Evolutionary conservation across 2,797 vertebrate species (phyloP).

Genomic region (Emys orbicularis): DNA sequence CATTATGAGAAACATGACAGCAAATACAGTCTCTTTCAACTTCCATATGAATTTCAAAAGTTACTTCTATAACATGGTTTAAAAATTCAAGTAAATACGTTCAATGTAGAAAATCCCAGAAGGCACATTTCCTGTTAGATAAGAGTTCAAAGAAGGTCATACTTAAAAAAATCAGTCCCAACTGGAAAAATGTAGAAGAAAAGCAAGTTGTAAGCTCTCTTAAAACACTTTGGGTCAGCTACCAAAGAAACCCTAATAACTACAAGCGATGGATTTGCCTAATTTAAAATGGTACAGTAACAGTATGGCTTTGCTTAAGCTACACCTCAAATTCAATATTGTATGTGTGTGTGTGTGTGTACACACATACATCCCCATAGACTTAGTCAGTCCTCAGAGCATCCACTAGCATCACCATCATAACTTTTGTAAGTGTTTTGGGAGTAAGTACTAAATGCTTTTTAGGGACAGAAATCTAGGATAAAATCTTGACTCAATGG

Average conservation of each 20-base stretch:
- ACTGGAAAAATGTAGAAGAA: not conserved
- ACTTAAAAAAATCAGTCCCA: not conserved
- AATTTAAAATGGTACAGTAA: not conserved
- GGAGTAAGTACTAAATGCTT: not conserved
- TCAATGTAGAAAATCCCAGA: not conserved
- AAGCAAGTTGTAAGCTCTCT: too few relatives aligned
- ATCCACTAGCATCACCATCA: too few relatives aligned
- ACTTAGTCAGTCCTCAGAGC: too few relatives aligned
- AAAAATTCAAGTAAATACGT: not conserved
- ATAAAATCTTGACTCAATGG: not conserved
- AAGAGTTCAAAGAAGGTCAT: not conserved
- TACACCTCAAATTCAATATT: not conserved
- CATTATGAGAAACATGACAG: not conserved
- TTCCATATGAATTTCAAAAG: not conserved
- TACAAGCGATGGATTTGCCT: not conserved
- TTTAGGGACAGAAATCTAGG: not conserved
- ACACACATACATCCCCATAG: too few relatives aligned
- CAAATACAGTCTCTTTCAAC: not conserved
- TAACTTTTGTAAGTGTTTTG: too few relatives aligned
- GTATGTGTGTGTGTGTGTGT: not conserved
- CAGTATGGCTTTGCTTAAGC: not conserved
- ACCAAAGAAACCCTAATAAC: too few relatives aligned
- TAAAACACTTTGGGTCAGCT: too few relatives aligned
- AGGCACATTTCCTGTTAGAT: not conserved
- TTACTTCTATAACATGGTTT: not conserved